Evolutionary conservation across 2,113 vertebrate genomes (phyloP), one percentile per base, ranked within the genome.

Genomic region (Ornithorhynchus anatinus): DNA sequence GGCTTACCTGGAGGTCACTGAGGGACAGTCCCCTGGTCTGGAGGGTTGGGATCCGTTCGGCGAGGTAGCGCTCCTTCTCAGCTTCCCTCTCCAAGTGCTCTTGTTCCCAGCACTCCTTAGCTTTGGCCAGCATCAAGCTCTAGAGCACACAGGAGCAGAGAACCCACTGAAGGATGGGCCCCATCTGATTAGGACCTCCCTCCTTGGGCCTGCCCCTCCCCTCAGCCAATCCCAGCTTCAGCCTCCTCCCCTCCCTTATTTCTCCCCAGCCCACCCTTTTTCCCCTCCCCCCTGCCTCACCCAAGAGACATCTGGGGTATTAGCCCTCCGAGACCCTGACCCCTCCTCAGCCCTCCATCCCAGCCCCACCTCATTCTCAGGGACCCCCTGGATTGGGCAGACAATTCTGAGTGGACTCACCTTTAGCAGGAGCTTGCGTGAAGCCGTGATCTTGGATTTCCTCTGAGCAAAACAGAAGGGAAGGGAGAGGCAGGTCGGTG

Each of bases 51-150:
- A 96, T 89, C 74, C 94, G 88, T 81, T 98, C 96, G 0, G 90
- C 80, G 79, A 98, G 92, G 62, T 97, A 97, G 8, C 89, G 90
- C 17, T 90, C 80, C 79, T 98, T 98, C 89, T 98, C 96, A 1
- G 94, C 86, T 72, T 96, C 95, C 19, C 95, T 96, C 20, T 92
- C 94, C 53, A 95, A 75, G 0, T 93, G 84, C 79, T 98, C 96
- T 81, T 96, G 95, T 3, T 97, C 96, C 86, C 97, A 88, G 63
- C 94, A 94, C 72, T 98, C 97, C 73, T 96, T 97, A 1, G 97
- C 97, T 74, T 96, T 98, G 61, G 96, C 95, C 77, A 98, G 92
- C 96, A 98, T 95, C 91, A 98, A 74, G 87, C 97, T 98, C 97
- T 98, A 37, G 0, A 0, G 53, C 17, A 54, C 62, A 57, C 11